Conservation (phyloP, 2,797 vertebrate species). For the Clarias pachynema region DNA sequence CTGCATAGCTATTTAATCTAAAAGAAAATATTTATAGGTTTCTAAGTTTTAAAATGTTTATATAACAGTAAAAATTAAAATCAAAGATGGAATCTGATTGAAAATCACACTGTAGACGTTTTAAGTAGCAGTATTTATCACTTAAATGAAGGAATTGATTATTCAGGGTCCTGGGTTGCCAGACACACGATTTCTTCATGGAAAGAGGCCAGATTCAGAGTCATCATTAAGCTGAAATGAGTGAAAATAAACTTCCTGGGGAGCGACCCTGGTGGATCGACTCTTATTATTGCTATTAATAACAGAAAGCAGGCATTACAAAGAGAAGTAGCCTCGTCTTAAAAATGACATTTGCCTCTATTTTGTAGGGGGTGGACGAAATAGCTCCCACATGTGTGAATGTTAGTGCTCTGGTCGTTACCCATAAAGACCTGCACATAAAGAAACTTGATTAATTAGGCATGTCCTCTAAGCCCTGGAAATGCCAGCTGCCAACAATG, state of each 20-base stretch:
- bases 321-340: constrained; percentile 69
- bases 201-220: constrained; percentile 45
- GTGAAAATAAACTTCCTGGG: constrained; percentile 57
- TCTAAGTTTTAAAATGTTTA: background rate
- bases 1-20: background rate
- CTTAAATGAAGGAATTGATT: constrained; percentile 23
- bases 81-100: background rate
- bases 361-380: constrained; percentile 70
- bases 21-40: background rate
- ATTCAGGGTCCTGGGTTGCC: background rate
- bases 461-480: constrained; percentile 67
- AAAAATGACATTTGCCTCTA: constrained; percentile 76
- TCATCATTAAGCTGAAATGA: constrained; percentile 57
- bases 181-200: constrained; percentile 39
- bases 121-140: background rate
- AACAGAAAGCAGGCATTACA: constrained; percentile 63
- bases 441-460: constrained; percentile 82
- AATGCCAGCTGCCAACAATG: constrained; percentile 75
- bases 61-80: background rate
- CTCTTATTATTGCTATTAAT: constrained; percentile 61
- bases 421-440: constrained; percentile 77
- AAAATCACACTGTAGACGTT: background rate
- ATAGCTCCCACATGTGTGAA: constrained; percentile 83
- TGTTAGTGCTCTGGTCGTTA: constrained; percentile 76
- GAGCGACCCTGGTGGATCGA: constrained; percentile 42